Conservation (phyloP, 1,140 invertebrate genomes). For the Melitaea cinxia region DNA sequence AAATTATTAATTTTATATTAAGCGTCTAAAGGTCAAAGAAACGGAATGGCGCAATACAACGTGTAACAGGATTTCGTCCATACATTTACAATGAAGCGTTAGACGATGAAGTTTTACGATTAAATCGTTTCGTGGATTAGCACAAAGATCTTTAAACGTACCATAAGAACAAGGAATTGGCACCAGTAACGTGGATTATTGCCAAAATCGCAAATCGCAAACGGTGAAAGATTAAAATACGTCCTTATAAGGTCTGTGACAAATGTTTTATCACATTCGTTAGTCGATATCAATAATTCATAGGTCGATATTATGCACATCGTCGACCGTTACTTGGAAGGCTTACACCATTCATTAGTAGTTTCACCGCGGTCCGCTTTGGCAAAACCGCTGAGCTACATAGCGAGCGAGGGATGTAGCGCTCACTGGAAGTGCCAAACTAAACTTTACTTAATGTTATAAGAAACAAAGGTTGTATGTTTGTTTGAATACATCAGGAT, state of each 20-base stretch:
- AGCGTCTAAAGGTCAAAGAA: background rate
- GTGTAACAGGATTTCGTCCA: background rate
- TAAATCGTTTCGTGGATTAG: constrained; percentile 14
- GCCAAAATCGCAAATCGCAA: constrained; percentile 60
- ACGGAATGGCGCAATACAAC: background rate
- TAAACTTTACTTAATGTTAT: background rate
- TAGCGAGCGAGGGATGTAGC: constrained; percentile 51
- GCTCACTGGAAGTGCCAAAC: constrained; percentile 40
- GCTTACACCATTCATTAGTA: constrained; percentile 76
- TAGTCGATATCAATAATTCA: constrained; percentile 76
- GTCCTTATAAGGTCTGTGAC: constrained; percentile 62
- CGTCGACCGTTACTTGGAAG: constrained; percentile 74
- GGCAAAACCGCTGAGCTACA: constrained; percentile 77
- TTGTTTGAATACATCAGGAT: background rate
- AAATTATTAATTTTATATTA: background rate
- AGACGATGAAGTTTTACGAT: constrained; percentile 12
- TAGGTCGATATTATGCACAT: constrained; percentile 72
- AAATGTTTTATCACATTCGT: constrained; percentile 75
- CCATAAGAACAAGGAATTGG: constrained; percentile 39
- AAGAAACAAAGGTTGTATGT: background rate
- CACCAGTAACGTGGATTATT: constrained; percentile 40
- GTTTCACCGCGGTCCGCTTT: constrained; percentile 71
- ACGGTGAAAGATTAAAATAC: constrained; percentile 52
- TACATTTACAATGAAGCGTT: constrained; percentile 3
- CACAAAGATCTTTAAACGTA: constrained; percentile 26